Evolutionary conservation across 2,888 invertebrate species (phyloP).

Genomic region (Anagyrus pseudococci): DNA sequence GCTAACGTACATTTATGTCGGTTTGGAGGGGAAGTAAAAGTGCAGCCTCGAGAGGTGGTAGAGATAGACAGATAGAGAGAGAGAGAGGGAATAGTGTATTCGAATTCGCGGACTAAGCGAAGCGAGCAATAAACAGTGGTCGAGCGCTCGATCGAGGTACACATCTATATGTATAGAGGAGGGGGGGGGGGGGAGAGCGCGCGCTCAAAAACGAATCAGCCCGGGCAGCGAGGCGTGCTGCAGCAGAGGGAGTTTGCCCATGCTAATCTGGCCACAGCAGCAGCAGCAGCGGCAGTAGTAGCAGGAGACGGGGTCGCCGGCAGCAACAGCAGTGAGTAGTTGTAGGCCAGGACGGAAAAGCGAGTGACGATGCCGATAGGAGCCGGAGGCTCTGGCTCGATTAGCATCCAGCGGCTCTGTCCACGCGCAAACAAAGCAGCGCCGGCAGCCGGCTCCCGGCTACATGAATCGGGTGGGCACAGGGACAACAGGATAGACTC

Average conservation of each 20-base stretch:
- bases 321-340: not conserved
- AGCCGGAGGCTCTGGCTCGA: slow-evolving; percentile 19
- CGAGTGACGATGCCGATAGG: too few relatives aligned
- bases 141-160: too few relatives aligned
- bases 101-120: too few relatives aligned
- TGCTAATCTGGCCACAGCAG: slow-evolving; percentile 25
- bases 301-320: not conserved
- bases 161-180: too few relatives aligned
- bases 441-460: not conserved
- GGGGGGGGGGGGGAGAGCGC: too few relatives aligned
- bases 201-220: slow-evolving; percentile 24
- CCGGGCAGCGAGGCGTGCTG: not conserved
- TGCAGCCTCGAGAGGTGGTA: too few relatives aligned
- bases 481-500: not conserved
- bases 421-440: slow-evolving; percentile 6
- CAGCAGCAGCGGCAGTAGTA: too few relatives aligned
- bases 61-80: too few relatives aligned
- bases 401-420: slow-evolving; percentile 34
- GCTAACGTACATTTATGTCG: too few relatives aligned
- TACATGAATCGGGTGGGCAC: slow-evolving; percentile 2
- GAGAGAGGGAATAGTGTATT: too few relatives aligned
- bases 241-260: slow-evolving; percentile 20
- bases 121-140: too few relatives aligned
- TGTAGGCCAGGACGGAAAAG: not conserved
- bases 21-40: too few relatives aligned